phyloP scores from a whole-genome alignment of 2,113 vertebrate species.

The Thinocorus orbignyianus region DNA sequence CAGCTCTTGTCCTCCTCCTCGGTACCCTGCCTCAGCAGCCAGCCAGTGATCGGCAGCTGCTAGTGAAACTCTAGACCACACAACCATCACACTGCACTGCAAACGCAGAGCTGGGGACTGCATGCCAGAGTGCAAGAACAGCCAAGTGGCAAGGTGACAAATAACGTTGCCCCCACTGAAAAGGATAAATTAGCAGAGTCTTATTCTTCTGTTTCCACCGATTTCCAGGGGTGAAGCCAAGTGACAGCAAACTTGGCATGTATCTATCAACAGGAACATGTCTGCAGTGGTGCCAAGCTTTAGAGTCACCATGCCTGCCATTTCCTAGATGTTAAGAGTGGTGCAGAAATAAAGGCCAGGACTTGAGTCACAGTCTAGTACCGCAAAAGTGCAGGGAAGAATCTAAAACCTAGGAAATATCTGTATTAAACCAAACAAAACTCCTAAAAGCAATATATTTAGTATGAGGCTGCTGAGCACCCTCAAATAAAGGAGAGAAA shows the following conservation, averaged over 20 bases:
- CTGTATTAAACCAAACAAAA: not conserved
- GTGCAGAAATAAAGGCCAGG: not conserved
- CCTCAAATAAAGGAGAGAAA: not conserved
- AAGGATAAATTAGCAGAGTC: slow-evolving; percentile 46
- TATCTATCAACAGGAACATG: not conserved
- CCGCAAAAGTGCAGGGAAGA: not conserved
- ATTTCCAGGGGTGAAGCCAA: slow-evolving; percentile 44
- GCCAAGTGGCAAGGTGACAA: slow-evolving; percentile 42
- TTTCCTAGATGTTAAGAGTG: not conserved
- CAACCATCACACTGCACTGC: not conserved
- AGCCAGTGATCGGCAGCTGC: not conserved
- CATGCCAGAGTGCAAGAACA: not conserved
- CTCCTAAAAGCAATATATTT: rapidly evolving
- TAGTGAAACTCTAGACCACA: not conserved
- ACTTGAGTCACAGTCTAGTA: not conserved
- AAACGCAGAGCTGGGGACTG: not conserved
- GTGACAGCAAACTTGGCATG: not conserved
- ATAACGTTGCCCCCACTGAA: slow-evolving; percentile 3
- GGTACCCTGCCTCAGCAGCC: not conserved
- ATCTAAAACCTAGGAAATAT: not conserved
- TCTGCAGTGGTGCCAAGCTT: not conserved
- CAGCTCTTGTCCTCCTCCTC: not conserved
- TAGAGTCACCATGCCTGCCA: not conserved
- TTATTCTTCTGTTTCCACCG: not conserved
- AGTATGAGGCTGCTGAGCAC: rapidly evolving